Evolutionary conservation across 2,113 vertebrate species (phyloP).

Genomic region (Lontra canadensis): DNA sequence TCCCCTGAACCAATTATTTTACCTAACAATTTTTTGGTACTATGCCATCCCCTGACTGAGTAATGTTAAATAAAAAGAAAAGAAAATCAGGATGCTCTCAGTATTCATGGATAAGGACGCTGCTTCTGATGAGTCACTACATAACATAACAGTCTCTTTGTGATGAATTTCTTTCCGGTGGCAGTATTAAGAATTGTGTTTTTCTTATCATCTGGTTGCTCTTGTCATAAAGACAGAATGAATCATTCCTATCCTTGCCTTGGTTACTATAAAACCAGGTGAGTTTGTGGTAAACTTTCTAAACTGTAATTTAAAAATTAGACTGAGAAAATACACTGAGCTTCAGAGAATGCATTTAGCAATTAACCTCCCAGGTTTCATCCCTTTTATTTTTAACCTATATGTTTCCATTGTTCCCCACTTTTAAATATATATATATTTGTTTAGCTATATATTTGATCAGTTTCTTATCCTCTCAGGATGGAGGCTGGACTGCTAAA

Average conservation of each 20-base stretch:
- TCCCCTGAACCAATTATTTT: slow-evolving; percentile 47
- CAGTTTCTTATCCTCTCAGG: not conserved
- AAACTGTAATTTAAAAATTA: slow-evolving; percentile 25
- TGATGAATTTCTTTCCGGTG: not conserved
- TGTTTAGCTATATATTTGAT: slow-evolving; percentile 43
- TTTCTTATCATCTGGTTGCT: not conserved
- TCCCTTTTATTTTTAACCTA: not conserved
- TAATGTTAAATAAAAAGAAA: slow-evolving; percentile 17
- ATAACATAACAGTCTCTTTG: not conserved
- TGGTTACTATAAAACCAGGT: slow-evolving; percentile 24
- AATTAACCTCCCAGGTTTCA: not conserved
- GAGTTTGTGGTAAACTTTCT: slow-evolving; percentile 48
- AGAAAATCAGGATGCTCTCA: not conserved
- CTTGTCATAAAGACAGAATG: slow-evolving; percentile 46
- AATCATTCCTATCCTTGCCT: slow-evolving; percentile 44
- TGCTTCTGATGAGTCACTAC: not conserved
- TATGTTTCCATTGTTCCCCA: not conserved
- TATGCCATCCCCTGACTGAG: slow-evolving; percentile 30
- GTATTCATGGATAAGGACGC: not conserved
- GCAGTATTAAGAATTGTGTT: not conserved
- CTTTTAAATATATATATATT: not conserved
- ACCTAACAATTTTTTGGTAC: slow-evolving; percentile 42
- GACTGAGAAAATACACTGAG: slow-evolving; percentile 23
- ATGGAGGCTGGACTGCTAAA: not conserved
- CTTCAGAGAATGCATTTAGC: slow-evolving; percentile 27